These are phyloP conservation scores for Teleopsis dalmanni DNA, from an alignment of 1,140 invertebrate genomes.

Conservation along the genomic window DNA sequence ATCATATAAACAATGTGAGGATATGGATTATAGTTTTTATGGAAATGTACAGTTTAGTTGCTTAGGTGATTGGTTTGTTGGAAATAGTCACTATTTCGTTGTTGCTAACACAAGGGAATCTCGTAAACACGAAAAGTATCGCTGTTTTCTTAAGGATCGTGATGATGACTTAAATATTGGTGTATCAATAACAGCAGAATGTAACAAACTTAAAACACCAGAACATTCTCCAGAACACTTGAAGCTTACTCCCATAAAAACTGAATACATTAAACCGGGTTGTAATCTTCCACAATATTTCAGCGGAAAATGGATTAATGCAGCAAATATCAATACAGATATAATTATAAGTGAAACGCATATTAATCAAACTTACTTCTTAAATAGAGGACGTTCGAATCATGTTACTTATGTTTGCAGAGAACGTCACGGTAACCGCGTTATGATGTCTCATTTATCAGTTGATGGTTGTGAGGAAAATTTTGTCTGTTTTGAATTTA, in stretches of 20 bases:
- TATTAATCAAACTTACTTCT: conserved; percentile 89
- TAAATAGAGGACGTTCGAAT: conserved; percentile 79
- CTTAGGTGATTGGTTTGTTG: conserved; percentile 90
- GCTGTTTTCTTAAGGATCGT: conserved; percentile 88
- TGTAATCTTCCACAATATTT: conserved; percentile 91
- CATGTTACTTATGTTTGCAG: conserved; percentile 91
- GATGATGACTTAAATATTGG: conserved; percentile 87
- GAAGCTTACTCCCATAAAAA: conserved; percentile 70
- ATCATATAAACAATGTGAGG: conserved; percentile 81
- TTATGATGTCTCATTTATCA: conserved; percentile 91
- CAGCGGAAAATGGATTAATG: conserved; percentile 92
- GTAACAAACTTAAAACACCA: conserved; percentile 83
- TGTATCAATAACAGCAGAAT: conserved; percentile 87
- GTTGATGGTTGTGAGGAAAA: conserved; percentile 98
- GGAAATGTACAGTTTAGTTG: conserved; percentile 89
- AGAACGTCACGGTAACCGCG: conserved; percentile 75
- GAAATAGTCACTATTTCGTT: conserved; percentile 91
- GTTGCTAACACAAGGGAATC: conserved; percentile 92
- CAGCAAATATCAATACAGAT: conserved; percentile 91
- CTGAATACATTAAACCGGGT: conserved; percentile 80
- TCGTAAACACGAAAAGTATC: conserved; percentile 84
- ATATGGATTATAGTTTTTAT: conserved; percentile 74
- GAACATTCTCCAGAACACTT: conserved; percentile 89
- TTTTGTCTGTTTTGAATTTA: conserved; percentile 94
- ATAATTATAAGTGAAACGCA: conserved; percentile 92